Percentiles rank a stretch among this genome's conserved stretches.
Conservation (phyloP, 2,888 invertebrate genomes). For the Vandiemenella viatica region DNA sequence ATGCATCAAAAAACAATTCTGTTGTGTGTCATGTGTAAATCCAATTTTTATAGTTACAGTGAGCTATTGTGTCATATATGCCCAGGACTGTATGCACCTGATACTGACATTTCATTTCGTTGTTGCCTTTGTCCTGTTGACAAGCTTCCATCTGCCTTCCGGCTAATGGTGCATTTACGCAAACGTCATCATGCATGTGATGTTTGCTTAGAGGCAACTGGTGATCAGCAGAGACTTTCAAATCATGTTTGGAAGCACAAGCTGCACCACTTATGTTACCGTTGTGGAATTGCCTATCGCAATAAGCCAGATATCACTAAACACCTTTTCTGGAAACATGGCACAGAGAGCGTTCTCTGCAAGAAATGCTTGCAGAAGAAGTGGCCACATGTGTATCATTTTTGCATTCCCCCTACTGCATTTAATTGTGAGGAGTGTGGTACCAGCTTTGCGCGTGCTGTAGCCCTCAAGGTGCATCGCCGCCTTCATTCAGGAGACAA, state of each 20-base stretch:
- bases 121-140: slow-evolving; percentile 68
- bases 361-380: slow-evolving; percentile 76
- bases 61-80: slow-evolving; percentile 76
- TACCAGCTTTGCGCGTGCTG: slow-evolving; percentile 56
- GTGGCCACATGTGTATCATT: slow-evolving; percentile 85
- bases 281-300: slow-evolving; percentile 75
- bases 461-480: slow-evolving; percentile 70
- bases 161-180: slow-evolving; percentile 73
- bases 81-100: slow-evolving; percentile 53
- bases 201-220: slow-evolving; percentile 69
- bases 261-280: slow-evolving; percentile 69
- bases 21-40: slow-evolving; percentile 74
- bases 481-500: slow-evolving; percentile 55
- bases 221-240: slow-evolving; percentile 62
- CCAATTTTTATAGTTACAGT: slow-evolving; percentile 74
- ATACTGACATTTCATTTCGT: slow-evolving; percentile 50
- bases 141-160: slow-evolving; percentile 69
- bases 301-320: slow-evolving; percentile 79
- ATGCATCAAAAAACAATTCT: slow-evolving; percentile 72
- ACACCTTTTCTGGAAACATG: slow-evolving; percentile 86
- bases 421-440: slow-evolving; percentile 73
- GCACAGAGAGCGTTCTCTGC: slow-evolving; percentile 72
- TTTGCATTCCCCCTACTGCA: slow-evolving; percentile 63
- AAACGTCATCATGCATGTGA: slow-evolving; percentile 76
- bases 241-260: slow-evolving; percentile 87